Conservation (phyloP, 1,140 invertebrate species). For the Scaptomyza graminum region DNA sequence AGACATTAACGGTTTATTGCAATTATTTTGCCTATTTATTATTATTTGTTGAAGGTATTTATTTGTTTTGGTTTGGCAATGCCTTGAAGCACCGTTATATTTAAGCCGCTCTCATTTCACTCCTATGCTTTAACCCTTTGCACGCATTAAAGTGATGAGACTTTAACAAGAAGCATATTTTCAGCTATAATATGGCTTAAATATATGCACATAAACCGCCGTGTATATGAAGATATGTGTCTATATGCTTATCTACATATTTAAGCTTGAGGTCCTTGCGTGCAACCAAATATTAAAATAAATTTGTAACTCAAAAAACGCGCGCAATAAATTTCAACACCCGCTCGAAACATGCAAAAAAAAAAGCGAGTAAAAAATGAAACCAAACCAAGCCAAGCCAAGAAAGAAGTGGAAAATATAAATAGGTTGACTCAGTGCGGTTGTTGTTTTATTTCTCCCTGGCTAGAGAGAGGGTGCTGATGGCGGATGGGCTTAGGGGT, state of each 20-base stretch:
- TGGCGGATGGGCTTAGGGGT: not conserved
- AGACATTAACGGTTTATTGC: not conserved
- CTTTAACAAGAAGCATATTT: no score
- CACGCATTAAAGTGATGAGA: no score
- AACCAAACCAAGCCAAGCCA: not conserved
- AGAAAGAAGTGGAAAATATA: slow-evolving; percentile 60
- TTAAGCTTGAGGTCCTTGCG: slow-evolving; percentile 39
- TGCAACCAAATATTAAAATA: slow-evolving; percentile 70
- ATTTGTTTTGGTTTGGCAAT: no score
- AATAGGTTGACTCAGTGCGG: slow-evolving; percentile 65
- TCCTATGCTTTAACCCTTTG: no score
- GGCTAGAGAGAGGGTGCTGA: not conserved
- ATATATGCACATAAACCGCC: not conserved
- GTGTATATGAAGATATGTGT: slow-evolving; percentile 2
- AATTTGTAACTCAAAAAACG: slow-evolving; percentile 79
- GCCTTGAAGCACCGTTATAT: no score
- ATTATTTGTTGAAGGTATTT: no score
- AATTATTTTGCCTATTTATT: no score
- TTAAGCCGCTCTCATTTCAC: no score
- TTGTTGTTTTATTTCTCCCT: slow-evolving; percentile 4
- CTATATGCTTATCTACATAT: slow-evolving; percentile 32
- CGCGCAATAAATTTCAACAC: slow-evolving; percentile 71
- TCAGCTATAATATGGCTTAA: no score
- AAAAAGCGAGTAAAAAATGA: slow-evolving; percentile 30
- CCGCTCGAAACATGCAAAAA: slow-evolving; percentile 12